Base-by-base conservation (phyloP, 2,113 vertebrate genomes). In the Speoplatyrhinus poulsoni region DNA sequence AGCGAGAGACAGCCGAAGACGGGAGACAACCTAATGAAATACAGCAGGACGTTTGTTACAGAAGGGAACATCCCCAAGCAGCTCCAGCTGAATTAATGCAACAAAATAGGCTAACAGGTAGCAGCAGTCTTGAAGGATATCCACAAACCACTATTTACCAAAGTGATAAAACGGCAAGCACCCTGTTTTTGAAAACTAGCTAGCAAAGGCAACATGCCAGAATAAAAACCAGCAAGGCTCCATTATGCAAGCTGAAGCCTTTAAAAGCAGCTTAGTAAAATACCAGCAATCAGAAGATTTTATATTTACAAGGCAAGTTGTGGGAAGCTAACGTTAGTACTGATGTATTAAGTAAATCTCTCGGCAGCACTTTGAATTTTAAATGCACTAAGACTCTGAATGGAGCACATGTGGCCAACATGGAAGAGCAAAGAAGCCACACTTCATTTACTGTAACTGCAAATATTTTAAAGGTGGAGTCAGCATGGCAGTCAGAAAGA, bases 21-120 rank as follows among this genome's bases (percentile, higher is more conserved):
- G 87, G 79, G 17, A 95, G 95, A 75, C 97, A 98, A 48, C 96
- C 97, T 98, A 92, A 85, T 5, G 57, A 82, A 67, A 59, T 48
- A 60, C 57, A 52, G 56, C 19, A 36, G 46, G 16, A 41, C 47
- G 4, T 16, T n/a, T 59, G 36, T 50, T 15, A 26, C 26, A 26
- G 26, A 26, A 26, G 26, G 26, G 26, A 26, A 26, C 49, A 62
- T 26, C 49, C 33, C 50, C 32, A 55, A 56, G 15, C 12, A 36
- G 32, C 67, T 17, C 26, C 26, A 26, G 26, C 26, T n/a, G 15
- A 9, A 62, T n/a, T 54, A 55, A 62, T 26, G 48, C 67, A 52
- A 69, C 67, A 50, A 16, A 53, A 59, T 59, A 59, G 26, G 46
- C 57, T 48, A 13, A 55, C 12, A 65, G 55, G 52, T 13, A 17